These are phyloP conservation scores for Zaprionus nigranus DNA, from an alignment of 1,140 invertebrate species.

Conservation along the genomic window DNA sequence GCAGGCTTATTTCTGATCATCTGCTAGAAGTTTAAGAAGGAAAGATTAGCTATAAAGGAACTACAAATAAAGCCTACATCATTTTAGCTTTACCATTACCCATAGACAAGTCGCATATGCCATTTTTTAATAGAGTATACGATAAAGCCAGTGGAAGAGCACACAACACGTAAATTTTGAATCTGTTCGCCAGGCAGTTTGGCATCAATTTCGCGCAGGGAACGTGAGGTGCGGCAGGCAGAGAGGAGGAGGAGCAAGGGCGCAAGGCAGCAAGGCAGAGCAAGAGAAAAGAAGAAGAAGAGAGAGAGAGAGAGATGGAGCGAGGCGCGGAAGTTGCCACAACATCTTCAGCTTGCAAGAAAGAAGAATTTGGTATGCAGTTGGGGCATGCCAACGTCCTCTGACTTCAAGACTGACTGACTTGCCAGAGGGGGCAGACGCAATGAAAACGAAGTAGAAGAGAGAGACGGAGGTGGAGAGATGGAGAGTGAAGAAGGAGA, in stretches of 20 bases:
- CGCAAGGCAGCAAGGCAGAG: neutral
- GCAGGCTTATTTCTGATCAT: too few species aligned
- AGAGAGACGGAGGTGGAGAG: neutral
- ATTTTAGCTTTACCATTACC: too few species aligned
- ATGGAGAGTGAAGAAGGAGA: constrained; percentile 10
- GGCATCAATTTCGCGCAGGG: constrained; percentile 68
- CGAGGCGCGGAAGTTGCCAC: constrained; percentile 63
- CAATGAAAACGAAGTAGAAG: neutral
- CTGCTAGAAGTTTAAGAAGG: too few species aligned
- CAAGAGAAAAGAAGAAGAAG: neutral
- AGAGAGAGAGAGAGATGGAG: neutral
- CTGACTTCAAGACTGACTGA: constrained; percentile 15
- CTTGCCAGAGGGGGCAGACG: neutral
- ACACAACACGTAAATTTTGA: constrained; percentile 73
- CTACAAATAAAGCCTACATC: too few species aligned
- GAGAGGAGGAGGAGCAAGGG: neutral
- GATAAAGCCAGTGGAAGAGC: constrained; percentile 27
- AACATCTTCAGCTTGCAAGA: constrained; percentile 63
- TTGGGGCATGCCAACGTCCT: constrained; percentile 72
- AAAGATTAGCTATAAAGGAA: too few species aligned
- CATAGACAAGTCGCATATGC: neutral
- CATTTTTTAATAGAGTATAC: constrained; percentile 23
- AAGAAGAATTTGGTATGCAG: constrained; percentile 80
- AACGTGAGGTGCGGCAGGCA: neutral
- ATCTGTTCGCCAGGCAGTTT: constrained; percentile 64